These are phyloP conservation scores for Geotrypetes seraphini DNA, from an alignment of 2,797 vertebrate species.

Conservation along the genomic window DNA sequence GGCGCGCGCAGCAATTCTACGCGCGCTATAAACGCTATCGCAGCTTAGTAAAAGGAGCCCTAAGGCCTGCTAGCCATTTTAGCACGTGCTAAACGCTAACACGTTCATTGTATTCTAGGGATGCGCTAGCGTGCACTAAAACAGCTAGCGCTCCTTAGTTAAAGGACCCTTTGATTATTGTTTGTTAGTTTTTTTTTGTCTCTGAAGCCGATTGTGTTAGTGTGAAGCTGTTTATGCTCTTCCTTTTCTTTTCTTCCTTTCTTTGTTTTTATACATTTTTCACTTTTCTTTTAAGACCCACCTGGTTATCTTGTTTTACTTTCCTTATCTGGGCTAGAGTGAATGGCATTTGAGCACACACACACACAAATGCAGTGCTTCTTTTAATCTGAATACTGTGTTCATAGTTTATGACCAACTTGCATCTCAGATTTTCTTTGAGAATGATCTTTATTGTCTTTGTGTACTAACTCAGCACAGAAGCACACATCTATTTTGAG, in stretches of 20 bases:
- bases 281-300: slow-evolving; percentile 50
- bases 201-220: slow-evolving; percentile 26
- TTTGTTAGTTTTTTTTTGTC: slow-evolving; percentile 14
- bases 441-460: slow-evolving; percentile 88
- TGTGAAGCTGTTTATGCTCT: slow-evolving; percentile 27
- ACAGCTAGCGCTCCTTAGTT: no score
- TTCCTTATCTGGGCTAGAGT: slow-evolving; percentile 65
- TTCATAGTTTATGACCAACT: slow-evolving; percentile 84
- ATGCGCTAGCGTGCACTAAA: no score
- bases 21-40: no score
- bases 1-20: no score
- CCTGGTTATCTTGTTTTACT: slow-evolving; percentile 76
- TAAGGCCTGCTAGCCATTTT: no score
- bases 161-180: no score
- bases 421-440: slow-evolving; percentile 59
- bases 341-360: slow-evolving; percentile 65
- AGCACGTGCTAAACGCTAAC: no score
- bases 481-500: slow-evolving; percentile 91
- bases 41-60: no score
- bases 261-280: slow-evolving; percentile 42
- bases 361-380: slow-evolving; percentile 70
- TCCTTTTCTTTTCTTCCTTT: slow-evolving; percentile 47
- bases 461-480: slow-evolving; percentile 85
- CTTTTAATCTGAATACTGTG: slow-evolving; percentile 67
- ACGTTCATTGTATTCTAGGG: no score